A percentile compares a stretch with the other conserved stretches of the same genome.
These are phyloP conservation scores for Callocephalon fimbriatum DNA, from an alignment of 2,113 vertebrate genomes.

Conservation along the genomic window DNA sequence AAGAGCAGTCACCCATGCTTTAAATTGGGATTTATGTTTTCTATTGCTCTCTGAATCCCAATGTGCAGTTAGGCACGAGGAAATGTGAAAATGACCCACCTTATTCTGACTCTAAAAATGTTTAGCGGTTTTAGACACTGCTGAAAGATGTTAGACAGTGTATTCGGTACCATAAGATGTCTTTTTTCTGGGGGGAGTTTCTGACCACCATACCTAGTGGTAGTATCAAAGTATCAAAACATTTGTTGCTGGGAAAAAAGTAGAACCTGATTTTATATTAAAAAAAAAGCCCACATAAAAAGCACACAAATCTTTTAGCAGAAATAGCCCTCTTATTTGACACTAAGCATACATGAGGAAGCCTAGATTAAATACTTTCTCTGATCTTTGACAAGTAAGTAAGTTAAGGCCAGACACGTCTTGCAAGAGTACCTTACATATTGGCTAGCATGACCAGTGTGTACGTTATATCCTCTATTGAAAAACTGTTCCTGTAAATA, in stretches of 20 bases:
- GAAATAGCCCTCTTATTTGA: not conserved
- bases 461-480: not conserved
- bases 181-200: not conserved
- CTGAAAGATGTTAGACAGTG: not conserved
- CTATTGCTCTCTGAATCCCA: not conserved
- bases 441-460: not conserved
- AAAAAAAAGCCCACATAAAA: not conserved
- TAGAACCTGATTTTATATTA: not conserved
- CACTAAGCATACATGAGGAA: not conserved
- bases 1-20: constrained; percentile 33
- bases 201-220: not conserved
- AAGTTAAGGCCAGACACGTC: not conserved
- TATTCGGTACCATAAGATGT: not conserved
- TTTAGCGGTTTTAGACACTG: not conserved
- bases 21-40: constrained; percentile 54
- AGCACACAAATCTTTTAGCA: not conserved
- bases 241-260: not conserved
- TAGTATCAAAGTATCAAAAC: not conserved
- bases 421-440: not conserved
- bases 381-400: not conserved
- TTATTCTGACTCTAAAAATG: not conserved
- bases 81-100: not conserved
- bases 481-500: not conserved
- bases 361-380: not conserved
- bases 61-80: not conserved